Base-by-base conservation (phyloP, 2,888 invertebrate species). In the Scaptomyza polygonia region DNA sequence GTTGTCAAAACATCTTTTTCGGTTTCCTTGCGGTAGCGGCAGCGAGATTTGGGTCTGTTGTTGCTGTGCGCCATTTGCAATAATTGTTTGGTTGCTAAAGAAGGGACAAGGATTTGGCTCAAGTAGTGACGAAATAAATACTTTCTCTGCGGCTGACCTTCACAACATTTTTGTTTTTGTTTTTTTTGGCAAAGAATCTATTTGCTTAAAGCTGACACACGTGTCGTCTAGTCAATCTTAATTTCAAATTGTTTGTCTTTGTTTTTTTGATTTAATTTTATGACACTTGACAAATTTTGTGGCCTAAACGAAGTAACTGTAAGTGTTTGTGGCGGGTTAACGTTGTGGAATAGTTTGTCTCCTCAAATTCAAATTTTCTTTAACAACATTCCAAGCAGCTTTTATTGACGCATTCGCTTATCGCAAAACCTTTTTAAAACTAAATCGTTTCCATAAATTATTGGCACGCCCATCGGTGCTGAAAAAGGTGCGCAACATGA, bases 401-500 rank as follows among this genome's bases (percentile, higher is more conserved):
- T n/a, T 61, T 27, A 32, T 45, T 25, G n/a, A n/a, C 4, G 39
- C 16, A 30, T 18, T 18, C 34, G 6, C 2, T 21, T 21, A 34
- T 36, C 48, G 18, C 32, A n/a, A 34, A 21, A 4, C 1, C 12
- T 7, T 21, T 9, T 1, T 9, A 14, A 12, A 14, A 34, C 36
- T 45, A 14, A 70, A 51, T 56, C 89, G 89, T n/a, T 83, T 77
- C 91, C 91, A 92, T 27, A 92, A 67, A 29, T 77, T 80, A 39
- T 88, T 82, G 48, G 90, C 58, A 11, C 89, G 89, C 1, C 90
- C 90, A 3, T 93, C 92, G 0, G 88, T 89, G 86, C 96, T 95
- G 87, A 97, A 97, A 32, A 97, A 92, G 90, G 95, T 96, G 63
- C 94, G 94, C 8, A 97, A 93, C 93, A 97, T 94, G 6, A 96